Conservation (phyloP, 2,113 vertebrate genomes). For the Zingel zingel region DNA sequence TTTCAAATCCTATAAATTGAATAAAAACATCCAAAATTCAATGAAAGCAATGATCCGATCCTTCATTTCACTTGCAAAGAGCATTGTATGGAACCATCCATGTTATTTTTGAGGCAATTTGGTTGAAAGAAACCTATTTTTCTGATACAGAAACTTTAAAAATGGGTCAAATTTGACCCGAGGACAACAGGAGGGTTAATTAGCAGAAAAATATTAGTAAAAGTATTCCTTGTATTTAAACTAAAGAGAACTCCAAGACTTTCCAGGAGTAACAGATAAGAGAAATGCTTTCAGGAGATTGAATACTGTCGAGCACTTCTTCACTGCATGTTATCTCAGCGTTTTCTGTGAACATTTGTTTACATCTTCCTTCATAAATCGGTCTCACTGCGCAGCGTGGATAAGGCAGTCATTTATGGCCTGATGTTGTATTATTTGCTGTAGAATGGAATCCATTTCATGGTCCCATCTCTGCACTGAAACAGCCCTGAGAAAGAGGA, state of each 20-base stretch:
- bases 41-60: too few relatives aligned
- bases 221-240: neutral
- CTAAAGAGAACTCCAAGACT: neutral
- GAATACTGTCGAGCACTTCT: neutral
- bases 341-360: conserved; percentile 39
- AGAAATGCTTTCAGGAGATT: neutral
- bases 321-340: conserved; percentile 17
- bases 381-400: conserved; percentile 12
- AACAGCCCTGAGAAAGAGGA: conserved; percentile 51
- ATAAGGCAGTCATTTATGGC: conserved; percentile 42
- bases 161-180: too few relatives aligned
- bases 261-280: neutral
- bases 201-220: neutral
- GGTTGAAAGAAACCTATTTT: too few relatives aligned
- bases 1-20: too few relatives aligned
- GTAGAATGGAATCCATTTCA: conserved; percentile 64
- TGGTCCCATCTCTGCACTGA: conserved; percentile 57
- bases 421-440: conserved; percentile 54
- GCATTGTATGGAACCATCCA: too few relatives aligned
- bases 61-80: too few relatives aligned
- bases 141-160: too few relatives aligned
- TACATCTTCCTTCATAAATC: conserved; percentile 42
- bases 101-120: too few relatives aligned
- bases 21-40: too few relatives aligned
- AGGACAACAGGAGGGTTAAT: neutral